Evolutionary conservation across 2,797 vertebrate genomes (phyloP).

Genomic region (Lutjanus campechanus): DNA sequence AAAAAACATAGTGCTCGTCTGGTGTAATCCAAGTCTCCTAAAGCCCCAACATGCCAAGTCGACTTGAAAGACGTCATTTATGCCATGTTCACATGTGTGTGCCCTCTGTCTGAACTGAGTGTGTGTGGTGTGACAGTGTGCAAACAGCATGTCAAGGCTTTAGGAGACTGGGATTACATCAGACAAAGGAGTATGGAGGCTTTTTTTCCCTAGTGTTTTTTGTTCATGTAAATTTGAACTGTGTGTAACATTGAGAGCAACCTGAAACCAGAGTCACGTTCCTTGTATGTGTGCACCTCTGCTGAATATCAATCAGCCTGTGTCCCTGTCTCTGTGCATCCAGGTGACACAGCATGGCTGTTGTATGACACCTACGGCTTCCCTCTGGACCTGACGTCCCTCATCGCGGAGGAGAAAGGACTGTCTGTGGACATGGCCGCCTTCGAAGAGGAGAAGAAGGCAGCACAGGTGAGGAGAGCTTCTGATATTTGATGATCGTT

Average conservation of each 20-base stretch:
- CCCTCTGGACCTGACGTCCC: slow-evolving; percentile 95
- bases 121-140: no score
- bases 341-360: slow-evolving; percentile 98
- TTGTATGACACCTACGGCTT: slow-evolving; percentile 98
- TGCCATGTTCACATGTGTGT: no score
- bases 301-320: background rate
- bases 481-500: background rate
- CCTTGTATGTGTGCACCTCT: background rate
- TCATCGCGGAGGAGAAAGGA: slow-evolving; percentile 98
- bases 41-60: no score
- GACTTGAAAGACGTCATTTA: no score
- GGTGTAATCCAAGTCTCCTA: no score
- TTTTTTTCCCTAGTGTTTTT: no score
- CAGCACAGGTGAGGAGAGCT: slow-evolving; percentile 89
- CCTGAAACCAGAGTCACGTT: background rate
- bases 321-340: background rate
- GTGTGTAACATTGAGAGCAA: background rate
- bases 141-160: no score
- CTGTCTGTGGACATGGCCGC: slow-evolving; percentile 90
- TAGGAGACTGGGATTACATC: no score
- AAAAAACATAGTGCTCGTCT: no score
- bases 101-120: no score
- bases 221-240: background rate
- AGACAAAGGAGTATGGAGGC: no score
- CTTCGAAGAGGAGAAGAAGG: slow-evolving; percentile 96